Percentiles rank a stretch among this genome's conserved stretches.
phyloP scores from a whole-genome alignment of 2,888 invertebrate genomes.

The Abrostola triplasia region DNA sequence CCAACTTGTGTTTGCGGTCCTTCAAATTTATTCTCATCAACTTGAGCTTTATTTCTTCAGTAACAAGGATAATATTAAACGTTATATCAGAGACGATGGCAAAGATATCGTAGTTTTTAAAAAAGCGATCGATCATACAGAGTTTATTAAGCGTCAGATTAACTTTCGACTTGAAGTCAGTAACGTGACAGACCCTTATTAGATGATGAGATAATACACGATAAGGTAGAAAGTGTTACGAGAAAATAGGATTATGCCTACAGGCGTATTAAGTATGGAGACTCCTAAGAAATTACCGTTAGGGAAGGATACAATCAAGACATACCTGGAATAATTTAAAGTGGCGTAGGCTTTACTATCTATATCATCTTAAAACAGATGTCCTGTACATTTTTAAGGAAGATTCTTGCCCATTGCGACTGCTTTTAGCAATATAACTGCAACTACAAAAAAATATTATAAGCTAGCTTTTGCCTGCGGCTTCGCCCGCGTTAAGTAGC shows the following conservation, averaged over 20 bases:
- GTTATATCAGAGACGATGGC: conserved; percentile 10
- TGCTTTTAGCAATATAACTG: no score
- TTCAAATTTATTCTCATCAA: conserved; percentile 6
- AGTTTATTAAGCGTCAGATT: conserved; percentile 80
- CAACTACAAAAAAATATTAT: no score
- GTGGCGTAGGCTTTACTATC: no score
- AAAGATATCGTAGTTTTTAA: conserved; percentile 49
- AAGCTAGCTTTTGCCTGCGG: no score
- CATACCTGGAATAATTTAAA: no score
- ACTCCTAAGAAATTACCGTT: conserved; percentile 5
- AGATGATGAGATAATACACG: conserved; percentile 48
- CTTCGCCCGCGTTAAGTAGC: no score
- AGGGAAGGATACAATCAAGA: neutral
- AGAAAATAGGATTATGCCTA: conserved; percentile 29
- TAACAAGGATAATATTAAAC: conserved; percentile 34
- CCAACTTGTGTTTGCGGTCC: conserved; percentile 40
- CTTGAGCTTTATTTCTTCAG: conserved; percentile 51
- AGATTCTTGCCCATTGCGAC: no score
- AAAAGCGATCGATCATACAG: conserved; percentile 77
- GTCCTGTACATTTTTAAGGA: no score
- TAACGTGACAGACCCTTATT: conserved; percentile 74
- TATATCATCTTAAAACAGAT: no score
- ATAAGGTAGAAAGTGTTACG: conserved; percentile 25
- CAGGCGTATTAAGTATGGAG: neutral
- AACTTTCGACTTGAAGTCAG: conserved; percentile 73